Conservation (phyloP, 2,888 invertebrate genomes). For the Camptogramma bilineatum region DNA sequence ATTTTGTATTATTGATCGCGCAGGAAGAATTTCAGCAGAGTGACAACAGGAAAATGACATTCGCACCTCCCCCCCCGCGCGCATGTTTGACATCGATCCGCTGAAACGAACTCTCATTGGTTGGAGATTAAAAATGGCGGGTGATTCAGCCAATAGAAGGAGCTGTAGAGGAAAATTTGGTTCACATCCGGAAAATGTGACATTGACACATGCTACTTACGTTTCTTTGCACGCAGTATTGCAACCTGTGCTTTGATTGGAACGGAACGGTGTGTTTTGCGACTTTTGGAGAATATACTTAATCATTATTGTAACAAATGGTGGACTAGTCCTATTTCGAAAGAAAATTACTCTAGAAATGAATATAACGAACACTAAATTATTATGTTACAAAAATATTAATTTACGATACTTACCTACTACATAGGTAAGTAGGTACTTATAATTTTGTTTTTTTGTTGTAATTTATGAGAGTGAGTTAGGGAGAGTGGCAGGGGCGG, state of each 20-base stretch:
- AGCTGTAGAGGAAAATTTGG: slow-evolving; percentile 40
- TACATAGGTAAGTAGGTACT: no score
- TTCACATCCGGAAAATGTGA: slow-evolving; percentile 44
- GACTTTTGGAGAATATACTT: neutral
- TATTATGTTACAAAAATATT: no score
- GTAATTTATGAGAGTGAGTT: no score
- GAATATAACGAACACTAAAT: no score
- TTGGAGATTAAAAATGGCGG: slow-evolving; percentile 1
- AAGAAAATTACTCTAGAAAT: no score
- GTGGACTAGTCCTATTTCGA: no score
- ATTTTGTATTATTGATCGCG: slow-evolving; percentile 80
- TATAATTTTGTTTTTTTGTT: no score
- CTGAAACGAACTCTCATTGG: slow-evolving; percentile 54
- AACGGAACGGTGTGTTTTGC: slow-evolving; percentile 20
- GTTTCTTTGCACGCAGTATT: slow-evolving; percentile 32
- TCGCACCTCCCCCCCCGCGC: slow-evolving; percentile 35
- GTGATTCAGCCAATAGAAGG: slow-evolving; percentile 49
- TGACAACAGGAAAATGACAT: slow-evolving; percentile 65
- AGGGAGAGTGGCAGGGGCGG: no score
- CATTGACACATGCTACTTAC: slow-evolving; percentile 26
- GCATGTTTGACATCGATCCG: slow-evolving; percentile 55
- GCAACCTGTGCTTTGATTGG: no score
- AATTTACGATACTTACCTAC: no score
- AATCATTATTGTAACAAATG: neutral
- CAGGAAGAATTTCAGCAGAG: slow-evolving; percentile 56